These are phyloP conservation scores for Himalopsyche anomala DNA, from an alignment of 2,888 invertebrate species.

Conservation along the genomic window DNA sequence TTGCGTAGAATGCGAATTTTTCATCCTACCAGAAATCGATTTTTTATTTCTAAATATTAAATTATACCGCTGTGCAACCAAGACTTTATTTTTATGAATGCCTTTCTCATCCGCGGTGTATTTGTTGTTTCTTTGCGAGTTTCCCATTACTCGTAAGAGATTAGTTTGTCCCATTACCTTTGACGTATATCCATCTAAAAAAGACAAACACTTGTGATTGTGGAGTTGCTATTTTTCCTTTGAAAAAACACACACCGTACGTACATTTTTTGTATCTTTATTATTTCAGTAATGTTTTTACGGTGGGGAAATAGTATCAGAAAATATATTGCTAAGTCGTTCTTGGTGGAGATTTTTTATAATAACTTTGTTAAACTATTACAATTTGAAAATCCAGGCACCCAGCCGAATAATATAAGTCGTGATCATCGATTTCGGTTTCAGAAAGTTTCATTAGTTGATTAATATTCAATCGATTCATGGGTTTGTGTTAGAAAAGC, in stretches of 20 bases:
- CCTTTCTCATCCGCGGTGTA: neutral
- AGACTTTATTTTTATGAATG: neutral
- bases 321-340: neutral
- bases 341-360: too few species aligned
- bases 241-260: neutral
- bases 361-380: too few species aligned
- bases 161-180: slow-evolving; percentile 22
- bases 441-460: too few species aligned
- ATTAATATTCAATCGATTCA: too few species aligned
- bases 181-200: slow-evolving; percentile 34
- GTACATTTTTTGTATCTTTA: neutral
- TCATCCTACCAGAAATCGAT: too few species aligned
- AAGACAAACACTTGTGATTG: slow-evolving; percentile 51
- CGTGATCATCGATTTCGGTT: too few species aligned
- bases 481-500: too few species aligned
- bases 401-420: too few species aligned
- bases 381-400: too few species aligned
- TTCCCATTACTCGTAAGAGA: neutral
- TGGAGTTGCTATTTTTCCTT: neutral
- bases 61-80: too few species aligned
- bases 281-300: slow-evolving; percentile 7
- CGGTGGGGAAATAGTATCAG: neutral
- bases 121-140: neutral
- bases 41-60: too few species aligned
- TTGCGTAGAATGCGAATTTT: too few species aligned